Conservation (phyloP, 2,113 vertebrate species). For the Ptilorrhoa leucosticta region DNA sequence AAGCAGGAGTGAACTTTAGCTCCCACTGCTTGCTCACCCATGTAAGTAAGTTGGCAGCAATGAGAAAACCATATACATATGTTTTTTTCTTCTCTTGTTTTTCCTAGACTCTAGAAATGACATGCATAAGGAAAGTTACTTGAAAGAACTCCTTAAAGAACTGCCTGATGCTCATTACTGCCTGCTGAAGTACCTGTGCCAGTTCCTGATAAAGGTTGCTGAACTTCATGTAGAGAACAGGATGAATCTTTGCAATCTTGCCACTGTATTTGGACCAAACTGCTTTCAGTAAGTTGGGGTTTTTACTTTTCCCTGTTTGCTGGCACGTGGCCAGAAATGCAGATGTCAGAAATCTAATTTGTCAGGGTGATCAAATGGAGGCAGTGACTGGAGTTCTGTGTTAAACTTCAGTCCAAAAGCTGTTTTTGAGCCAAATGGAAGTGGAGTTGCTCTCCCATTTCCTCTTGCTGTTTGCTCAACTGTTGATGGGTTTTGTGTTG, state of each 20-base stretch:
- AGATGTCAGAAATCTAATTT: background rate
- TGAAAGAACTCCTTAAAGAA: slow-evolving; percentile 78
- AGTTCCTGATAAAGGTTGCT: slow-evolving; percentile 86
- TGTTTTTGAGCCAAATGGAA: background rate
- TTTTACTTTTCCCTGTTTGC: background rate
- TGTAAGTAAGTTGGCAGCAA: background rate
- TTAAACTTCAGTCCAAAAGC: background rate
- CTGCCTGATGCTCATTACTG: slow-evolving; percentile 82
- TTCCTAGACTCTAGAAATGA: slow-evolving; percentile 59
- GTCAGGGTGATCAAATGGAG: background rate
- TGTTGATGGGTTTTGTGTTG: background rate
- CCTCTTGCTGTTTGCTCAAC: background rate
- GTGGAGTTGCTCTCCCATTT: background rate
- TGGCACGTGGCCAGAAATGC: background rate
- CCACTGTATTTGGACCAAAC: slow-evolving; percentile 90
- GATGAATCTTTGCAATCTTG: slow-evolving; percentile 87
- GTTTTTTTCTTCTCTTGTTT: background rate
- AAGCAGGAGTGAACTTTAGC: background rate
- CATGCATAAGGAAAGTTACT: slow-evolving; percentile 61
- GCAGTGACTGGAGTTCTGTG: background rate
- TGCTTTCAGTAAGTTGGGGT: slow-evolving; percentile 87
- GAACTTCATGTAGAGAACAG: slow-evolving; percentile 80
- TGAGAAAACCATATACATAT: background rate
- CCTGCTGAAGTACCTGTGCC: slow-evolving; percentile 87
- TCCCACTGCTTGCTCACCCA: background rate